Percentiles rank a stretch among this genome's conserved stretches.
These are phyloP conservation scores for Leptinotarsa lineolata DNA, from an alignment of 1,140 invertebrate genomes.

Conservation along the genomic window DNA sequence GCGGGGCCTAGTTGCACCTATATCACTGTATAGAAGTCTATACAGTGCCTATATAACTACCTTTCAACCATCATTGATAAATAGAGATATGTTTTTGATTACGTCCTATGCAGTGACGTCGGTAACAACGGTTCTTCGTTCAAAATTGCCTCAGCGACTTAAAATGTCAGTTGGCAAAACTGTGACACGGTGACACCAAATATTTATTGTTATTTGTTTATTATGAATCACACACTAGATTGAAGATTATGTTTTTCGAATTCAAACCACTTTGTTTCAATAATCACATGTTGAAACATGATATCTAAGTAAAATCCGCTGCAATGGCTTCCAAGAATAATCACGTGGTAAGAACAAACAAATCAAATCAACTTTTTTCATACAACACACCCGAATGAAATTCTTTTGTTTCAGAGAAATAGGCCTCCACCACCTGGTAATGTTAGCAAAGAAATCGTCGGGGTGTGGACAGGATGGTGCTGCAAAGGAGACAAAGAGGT, in stretches of 20 bases:
- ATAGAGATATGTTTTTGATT: no score
- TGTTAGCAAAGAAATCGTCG: conserved; percentile 46
- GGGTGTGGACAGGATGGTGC: conserved; percentile 59
- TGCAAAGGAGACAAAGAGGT: conserved; percentile 64
- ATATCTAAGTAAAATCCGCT: background rate
- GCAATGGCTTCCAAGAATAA: background rate
- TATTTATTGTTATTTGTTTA: background rate
- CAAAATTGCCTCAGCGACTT: no score
- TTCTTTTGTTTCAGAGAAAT: conserved; percentile 15
- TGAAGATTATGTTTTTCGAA: background rate
- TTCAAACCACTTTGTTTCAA: background rate
- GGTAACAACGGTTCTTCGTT: no score
- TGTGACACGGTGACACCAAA: no score
- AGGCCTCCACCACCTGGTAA: conserved; percentile 41
- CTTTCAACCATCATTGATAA: no score
- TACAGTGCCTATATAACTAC: no score
- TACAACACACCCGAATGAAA: background rate
- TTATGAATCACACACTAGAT: background rate
- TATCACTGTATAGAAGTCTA: no score
- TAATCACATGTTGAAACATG: background rate
- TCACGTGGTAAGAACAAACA: background rate
- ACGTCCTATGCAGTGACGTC: no score
- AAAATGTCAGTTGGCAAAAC: no score
- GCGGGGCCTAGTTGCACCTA: no score
- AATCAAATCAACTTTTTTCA: background rate